Evolutionary conservation across 2,113 vertebrate species (phyloP).

Genomic region (Haliaeetus leucogaster): DNA sequence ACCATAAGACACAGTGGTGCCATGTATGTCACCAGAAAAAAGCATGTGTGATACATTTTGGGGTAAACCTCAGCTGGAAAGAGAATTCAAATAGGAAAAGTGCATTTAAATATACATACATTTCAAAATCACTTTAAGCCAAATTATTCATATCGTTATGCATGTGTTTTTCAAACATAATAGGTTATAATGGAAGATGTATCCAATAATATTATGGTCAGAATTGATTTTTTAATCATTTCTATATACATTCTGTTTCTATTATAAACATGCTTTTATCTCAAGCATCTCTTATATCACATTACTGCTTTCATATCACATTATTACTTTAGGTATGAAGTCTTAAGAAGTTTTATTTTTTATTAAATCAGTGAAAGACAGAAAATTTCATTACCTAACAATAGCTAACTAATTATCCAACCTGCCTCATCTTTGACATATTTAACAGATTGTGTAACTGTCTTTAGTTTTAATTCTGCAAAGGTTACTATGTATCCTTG

Average conservation of each 20-base stretch:
- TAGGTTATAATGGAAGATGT: background rate
- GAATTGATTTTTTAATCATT: background rate
- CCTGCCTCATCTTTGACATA: background rate
- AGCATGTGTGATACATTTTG: conserved; percentile 93
- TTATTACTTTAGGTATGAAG: background rate
- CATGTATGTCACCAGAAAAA: conserved; percentile 94
- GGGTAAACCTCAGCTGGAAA: conserved; percentile 89
- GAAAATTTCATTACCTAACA: background rate
- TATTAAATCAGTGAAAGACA: background rate
- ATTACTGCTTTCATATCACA: background rate
- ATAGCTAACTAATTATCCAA: background rate
- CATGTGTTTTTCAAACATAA: background rate
- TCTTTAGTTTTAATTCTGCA: background rate
- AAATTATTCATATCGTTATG: background rate
- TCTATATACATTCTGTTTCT: background rate
- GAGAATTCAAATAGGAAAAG: conserved; percentile 43
- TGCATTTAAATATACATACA: background rate
- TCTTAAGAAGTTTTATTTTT: background rate
- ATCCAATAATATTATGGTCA: background rate
- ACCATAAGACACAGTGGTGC: conserved; percentile 95
- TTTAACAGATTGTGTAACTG: background rate
- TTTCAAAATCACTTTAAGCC: background rate
- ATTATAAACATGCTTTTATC: background rate
- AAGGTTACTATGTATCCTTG: background rate
- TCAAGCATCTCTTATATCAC: background rate